Evolutionary conservation across 1,140 invertebrate genomes (phyloP).

Genomic region (Ericerus pela): DNA sequence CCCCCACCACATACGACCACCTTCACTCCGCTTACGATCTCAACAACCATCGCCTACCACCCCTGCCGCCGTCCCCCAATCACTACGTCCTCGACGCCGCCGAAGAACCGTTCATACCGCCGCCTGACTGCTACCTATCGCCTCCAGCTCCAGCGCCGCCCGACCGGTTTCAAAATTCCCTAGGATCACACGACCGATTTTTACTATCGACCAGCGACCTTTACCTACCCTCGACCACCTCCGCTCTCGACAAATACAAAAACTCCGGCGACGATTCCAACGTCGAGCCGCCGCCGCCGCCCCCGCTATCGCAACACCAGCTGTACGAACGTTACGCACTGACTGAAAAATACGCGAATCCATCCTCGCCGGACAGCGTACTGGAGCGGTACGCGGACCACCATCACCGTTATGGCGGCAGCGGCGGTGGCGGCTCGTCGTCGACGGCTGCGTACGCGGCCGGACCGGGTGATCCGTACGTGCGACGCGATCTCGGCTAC

Average conservation of each 20-base stretch:
- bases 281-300: background rate
- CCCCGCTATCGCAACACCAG: too few relatives aligned
- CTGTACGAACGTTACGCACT: too few relatives aligned
- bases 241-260: conserved; percentile 1
- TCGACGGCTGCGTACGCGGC: conserved; percentile 34
- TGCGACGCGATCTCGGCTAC: conserved; percentile 41
- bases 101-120: background rate
- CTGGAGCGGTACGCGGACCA: too few relatives aligned
- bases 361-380: too few relatives aligned
- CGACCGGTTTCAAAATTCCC: background rate
- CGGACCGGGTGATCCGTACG: conserved; percentile 39
- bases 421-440: conserved; percentile 20
- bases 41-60: background rate
- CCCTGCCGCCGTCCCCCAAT: background rate
- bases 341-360: too few relatives aligned
- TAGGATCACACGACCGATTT: background rate
- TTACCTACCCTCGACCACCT: background rate
- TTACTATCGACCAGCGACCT: background rate
- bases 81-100: background rate
- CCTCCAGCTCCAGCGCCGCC: background rate
- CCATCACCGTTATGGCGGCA: background rate
- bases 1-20: too few relatives aligned
- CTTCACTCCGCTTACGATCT: background rate
- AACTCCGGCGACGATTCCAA: background rate
- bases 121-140: background rate